Percentiles rank a stretch among this genome's conserved stretches.
Conservation (phyloP, 2,888 invertebrate species). For the Dasypogon diadema region DNA sequence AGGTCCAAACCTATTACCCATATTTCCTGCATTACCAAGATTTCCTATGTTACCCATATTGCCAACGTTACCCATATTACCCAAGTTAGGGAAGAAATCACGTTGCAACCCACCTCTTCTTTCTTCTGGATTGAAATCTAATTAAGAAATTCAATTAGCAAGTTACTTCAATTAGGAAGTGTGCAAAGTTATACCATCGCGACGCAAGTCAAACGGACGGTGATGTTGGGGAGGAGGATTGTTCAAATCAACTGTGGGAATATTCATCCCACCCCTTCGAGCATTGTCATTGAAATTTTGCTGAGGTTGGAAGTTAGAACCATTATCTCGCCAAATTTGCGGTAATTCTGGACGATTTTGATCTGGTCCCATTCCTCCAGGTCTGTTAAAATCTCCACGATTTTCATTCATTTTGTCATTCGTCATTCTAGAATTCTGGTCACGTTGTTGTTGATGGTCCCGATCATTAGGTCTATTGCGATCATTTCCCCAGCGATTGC, state of each 20-base stretch:
- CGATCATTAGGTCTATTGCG: constrained; percentile 61
- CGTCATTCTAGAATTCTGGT: constrained; percentile 61
- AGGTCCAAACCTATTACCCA: constrained; percentile 66
- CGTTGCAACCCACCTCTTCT: constrained; percentile 60
- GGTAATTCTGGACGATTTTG: constrained; percentile 28
- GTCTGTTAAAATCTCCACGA: constrained; percentile 56
- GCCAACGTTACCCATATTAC: constrained; percentile 50
- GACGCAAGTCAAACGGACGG: constrained; percentile 46
- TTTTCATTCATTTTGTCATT: constrained; percentile 72
- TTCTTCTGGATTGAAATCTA: constrained; percentile 51
- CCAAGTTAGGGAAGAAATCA: constrained; percentile 63
- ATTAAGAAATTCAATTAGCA: neutral
- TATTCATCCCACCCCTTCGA: constrained; percentile 23
- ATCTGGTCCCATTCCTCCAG: constrained; percentile 53
- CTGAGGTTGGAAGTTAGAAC: constrained; percentile 49
- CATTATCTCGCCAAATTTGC: constrained; percentile 61
- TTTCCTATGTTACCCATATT: constrained; percentile 54
- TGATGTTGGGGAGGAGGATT: constrained; percentile 36
- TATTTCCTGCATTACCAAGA: constrained; percentile 36
- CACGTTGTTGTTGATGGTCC: constrained; percentile 50
- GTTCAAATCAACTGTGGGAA: constrained; percentile 44
- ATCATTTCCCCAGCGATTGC: constrained; percentile 60
- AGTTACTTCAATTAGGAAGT: neutral
- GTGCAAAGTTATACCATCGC: constrained; percentile 41
- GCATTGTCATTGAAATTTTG: constrained; percentile 36